Percentiles rank a stretch among this genome's conserved stretches.
Conservation (phyloP, 2,113 vertebrate species). For the Hoplias malabaricus region DNA sequence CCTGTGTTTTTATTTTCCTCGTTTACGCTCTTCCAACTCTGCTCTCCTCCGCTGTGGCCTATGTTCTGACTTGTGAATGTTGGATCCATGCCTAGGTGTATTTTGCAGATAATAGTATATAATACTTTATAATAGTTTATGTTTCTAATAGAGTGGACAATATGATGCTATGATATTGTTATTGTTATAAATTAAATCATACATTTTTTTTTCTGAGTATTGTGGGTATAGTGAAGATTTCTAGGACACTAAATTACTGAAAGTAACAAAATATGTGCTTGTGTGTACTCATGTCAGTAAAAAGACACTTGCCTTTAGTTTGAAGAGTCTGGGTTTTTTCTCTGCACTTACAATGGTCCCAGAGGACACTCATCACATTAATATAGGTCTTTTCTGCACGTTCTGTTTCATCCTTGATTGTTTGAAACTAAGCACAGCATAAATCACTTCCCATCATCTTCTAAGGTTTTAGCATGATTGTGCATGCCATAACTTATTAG, state of each 20-base stretch:
- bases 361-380: slow-evolving; percentile 17
- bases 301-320: slow-evolving; percentile 17
- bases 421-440: neutral
- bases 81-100: slow-evolving; percentile 28
- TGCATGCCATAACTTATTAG: neutral
- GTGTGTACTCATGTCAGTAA: neutral
- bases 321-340: slow-evolving; percentile 15
- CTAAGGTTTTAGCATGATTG: slow-evolving; percentile 27
- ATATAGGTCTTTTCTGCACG: neutral
- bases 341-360: neutral
- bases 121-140: neutral
- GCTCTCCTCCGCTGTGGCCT: slow-evolving; percentile 7
- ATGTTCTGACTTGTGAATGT: slow-evolving; percentile 37
- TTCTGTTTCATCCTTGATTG: neutral
- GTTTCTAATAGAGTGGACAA: neutral
- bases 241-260: neutral
- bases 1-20: slow-evolving; percentile 11
- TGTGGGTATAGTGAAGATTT: neutral
- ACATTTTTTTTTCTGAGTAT: neutral
- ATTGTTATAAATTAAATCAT: neutral
- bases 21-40: slow-evolving; percentile 8
- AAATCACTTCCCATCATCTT: neutral
- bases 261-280: neutral
- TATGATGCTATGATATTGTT: neutral
- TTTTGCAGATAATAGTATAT: slow-evolving; percentile 31